Evolutionary conservation across 2,888 invertebrate genomes (phyloP), one percentile per base, ranked within the genome.

Genomic region (Cephus nigrinus): DNA sequence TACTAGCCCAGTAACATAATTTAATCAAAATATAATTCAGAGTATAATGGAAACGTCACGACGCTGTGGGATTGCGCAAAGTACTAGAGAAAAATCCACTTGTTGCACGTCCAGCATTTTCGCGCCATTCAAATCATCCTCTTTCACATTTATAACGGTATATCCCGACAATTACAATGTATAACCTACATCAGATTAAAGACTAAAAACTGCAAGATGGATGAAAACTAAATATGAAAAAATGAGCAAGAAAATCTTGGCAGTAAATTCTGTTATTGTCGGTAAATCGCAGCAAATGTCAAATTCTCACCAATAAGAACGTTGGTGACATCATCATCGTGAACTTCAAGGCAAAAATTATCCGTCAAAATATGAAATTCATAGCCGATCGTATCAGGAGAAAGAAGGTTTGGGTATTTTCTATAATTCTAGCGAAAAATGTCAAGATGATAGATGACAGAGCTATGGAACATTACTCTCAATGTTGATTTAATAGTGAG

Each of bases 61-160:
- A 55, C 55, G 23, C 55, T 23, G 55, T 23, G 55, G 23, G 15
- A 55, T 23, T 55, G 55, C 55, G 55, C 55, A 23, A 23, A 55
- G 55, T 55, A 23, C 55, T 15, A 75, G 34, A 32, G n/a, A n/a
- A 40, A 75, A 76, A 80, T 81, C 79, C 82, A 84, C 81, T 84
- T 83, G 82, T 83, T 81, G 83, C 83, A 78, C 75, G 80, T 73
- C 71, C 69, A 75, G 73, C 72, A 82, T 82, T 82, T 82, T 79
- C 82, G 82, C 82, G 83, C 81, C 82, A 84, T 81, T 81, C 78
- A 76, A 55, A 55, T 55, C 23, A 23, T 5, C 23, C 23, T 55
- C 55, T 55, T 55, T 23, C 40, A 23, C 23, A 55, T 55, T 55
- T 23, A 55, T 55, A 55, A 55, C 55, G 55, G 55, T 55, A 55